Base-by-base conservation (phyloP, 2,888 invertebrate species). In the Aricia artaxerxes region DNA sequence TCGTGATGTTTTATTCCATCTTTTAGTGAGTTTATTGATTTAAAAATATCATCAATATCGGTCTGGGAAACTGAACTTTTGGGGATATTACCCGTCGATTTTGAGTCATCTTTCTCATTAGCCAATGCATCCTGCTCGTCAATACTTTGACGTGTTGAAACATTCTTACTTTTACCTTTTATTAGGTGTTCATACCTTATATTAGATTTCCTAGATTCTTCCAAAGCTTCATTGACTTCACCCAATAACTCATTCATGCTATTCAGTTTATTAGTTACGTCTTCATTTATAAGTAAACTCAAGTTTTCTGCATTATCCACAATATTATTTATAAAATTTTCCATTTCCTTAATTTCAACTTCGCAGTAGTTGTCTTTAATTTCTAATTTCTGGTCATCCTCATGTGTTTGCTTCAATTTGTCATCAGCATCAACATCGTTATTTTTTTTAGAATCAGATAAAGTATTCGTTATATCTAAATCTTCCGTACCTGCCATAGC, bases 261-360 rank as follows among this genome's bases (percentile, higher is more conserved):
- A 53, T 94, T 92, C 1, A 94, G 82, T 85, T 95, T 95, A 82
- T 94, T 94, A 1, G 92, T 92, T 78, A 94, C 94, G 84, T 95
- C 94, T 86, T 91, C 92, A 79, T 88, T 87, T 76, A 94, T 93
- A 1, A 94, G 84, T n/a, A 91, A 91, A 79, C 92, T 90, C 0
- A 94, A 83, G 82, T 92, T 92, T 83, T 94, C 94, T 75, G 94
- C 93, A 3, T 92, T 92, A 84, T 92, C 91, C 1, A 93, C 93
- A 73, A 94, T 91, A 83, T 91, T 93, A 38, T 85, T 86, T 13
- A 92, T 91, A 9, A 94, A 85, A 81, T 85, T 89, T 84, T 89
- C 92, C 93, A 93, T 93, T 86, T 94, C 92, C 81, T 87, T 89
- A 44, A 89, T 88, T 85, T 93, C 93, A 82, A 90, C 84, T 81